Percentiles rank a stretch among this genome's conserved stretches.
Evolutionary conservation across 2,113 vertebrate genomes (phyloP).

Genomic region (Electrona antarctica): DNA sequence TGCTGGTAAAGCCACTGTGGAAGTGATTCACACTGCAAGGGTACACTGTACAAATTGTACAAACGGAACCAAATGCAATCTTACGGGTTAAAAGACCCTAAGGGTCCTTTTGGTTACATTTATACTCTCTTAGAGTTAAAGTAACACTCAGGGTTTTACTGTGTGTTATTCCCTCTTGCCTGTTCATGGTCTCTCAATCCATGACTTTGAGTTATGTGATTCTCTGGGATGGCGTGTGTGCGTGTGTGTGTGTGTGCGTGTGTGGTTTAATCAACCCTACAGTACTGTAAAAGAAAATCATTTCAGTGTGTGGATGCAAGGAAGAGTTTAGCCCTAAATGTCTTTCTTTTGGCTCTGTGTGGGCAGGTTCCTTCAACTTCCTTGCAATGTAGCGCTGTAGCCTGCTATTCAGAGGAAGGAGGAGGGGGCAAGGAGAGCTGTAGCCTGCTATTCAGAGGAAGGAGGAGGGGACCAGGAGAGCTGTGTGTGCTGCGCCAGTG

Average conservation of each 20-base stretch:
- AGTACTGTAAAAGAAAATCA: constrained; percentile 37
- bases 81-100: no score
- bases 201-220: constrained; percentile 15
- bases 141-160: no score
- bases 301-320: constrained; percentile 44
- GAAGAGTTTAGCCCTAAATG: constrained; percentile 54
- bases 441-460: not conserved
- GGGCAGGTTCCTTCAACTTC: not conserved
- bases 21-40: not conserved
- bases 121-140: no score
- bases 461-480: constrained; percentile 21
- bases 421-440: constrained; percentile 26
- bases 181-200: no score
- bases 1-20: constrained; percentile 13
- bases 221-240: constrained; percentile 13
- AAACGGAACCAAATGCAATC: no score
- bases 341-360: not conserved
- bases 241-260: constrained; percentile 17
- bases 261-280: constrained; percentile 21
- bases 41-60: no score
- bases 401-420: not conserved
- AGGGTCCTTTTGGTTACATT: no score
- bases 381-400: not conserved
- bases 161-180: not conserved
- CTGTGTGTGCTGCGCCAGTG: constrained; percentile 50